phyloP scores from a whole-genome alignment of 2,113 vertebrate species.

The Dicerorhinus sumatrensis region DNA sequence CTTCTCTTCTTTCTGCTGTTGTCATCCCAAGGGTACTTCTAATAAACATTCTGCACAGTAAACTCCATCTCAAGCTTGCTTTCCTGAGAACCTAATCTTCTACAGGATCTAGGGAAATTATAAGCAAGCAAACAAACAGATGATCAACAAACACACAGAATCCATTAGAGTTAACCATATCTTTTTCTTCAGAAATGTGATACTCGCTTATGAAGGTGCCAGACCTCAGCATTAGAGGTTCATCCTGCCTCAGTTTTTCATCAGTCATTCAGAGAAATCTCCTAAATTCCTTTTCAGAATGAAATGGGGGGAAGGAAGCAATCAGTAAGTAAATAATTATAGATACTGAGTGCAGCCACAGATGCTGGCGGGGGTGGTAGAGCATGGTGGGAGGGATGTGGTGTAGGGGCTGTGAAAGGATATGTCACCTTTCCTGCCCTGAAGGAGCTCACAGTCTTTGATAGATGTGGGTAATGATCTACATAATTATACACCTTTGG shows the following conservation, averaged over 20 bases:
- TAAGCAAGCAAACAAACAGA: not conserved
- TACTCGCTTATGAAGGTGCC: not conserved
- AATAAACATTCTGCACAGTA: not conserved
- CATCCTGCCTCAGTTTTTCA: not conserved
- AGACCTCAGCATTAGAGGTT: not conserved
- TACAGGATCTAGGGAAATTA: not conserved
- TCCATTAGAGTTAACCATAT: not conserved
- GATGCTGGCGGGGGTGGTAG: not conserved
- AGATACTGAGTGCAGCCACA: not conserved
- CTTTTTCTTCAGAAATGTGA: not conserved
- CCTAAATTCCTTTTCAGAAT: not conserved
- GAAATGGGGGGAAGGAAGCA: not conserved
- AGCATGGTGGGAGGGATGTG: not conserved
- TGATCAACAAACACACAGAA: not conserved
- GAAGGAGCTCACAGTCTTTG: not conserved
- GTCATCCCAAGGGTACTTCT: not conserved
- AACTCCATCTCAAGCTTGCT: not conserved
- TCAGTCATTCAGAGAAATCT: not conserved
- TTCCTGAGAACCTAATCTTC: not conserved
- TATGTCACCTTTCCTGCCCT: not conserved
- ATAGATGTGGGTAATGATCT: not conserved
- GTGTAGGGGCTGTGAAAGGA: not conserved
- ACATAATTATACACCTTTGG: not conserved
- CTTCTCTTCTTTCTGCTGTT: not conserved
- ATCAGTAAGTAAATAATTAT: not conserved